phyloP scores from a whole-genome alignment of 2,113 vertebrate species.

The Anthoscopus minutus region DNA sequence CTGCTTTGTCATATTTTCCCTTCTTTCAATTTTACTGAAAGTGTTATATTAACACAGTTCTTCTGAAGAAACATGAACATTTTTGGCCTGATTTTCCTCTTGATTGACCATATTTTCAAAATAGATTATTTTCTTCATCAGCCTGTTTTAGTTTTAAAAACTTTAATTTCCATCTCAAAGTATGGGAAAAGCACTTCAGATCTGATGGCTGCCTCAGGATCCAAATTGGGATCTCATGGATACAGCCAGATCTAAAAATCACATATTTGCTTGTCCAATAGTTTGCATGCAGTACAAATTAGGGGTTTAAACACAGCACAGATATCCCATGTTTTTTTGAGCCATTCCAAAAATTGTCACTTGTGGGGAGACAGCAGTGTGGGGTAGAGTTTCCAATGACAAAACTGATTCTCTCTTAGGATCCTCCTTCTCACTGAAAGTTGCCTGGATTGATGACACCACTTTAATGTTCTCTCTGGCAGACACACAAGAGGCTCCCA shows the following conservation, averaged over 20 bases:
- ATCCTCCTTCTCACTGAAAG: neutral
- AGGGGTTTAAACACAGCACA: neutral
- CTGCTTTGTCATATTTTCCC: neutral
- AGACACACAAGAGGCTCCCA: neutral
- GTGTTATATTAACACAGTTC: neutral
- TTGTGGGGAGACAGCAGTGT: neutral
- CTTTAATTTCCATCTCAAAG: neutral
- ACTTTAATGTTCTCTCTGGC: neutral
- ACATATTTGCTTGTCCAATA: neutral
- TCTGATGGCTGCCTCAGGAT: neutral
- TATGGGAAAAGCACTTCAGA: neutral
- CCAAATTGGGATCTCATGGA: neutral
- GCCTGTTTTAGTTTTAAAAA: neutral
- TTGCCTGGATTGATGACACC: neutral
- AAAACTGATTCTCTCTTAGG: neutral
- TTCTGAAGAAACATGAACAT: neutral
- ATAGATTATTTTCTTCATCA: neutral
- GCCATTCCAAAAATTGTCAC: neutral
- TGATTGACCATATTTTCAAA: neutral
- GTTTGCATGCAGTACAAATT: neutral
- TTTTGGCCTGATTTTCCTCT: neutral
- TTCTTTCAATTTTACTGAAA: neutral
- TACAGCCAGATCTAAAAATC: neutral
- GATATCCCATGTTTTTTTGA: accelerated
- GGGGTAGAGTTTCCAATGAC: neutral